Base-by-base conservation (phyloP, 2,113 vertebrate genomes). In the Urocolius indicus region DNA sequence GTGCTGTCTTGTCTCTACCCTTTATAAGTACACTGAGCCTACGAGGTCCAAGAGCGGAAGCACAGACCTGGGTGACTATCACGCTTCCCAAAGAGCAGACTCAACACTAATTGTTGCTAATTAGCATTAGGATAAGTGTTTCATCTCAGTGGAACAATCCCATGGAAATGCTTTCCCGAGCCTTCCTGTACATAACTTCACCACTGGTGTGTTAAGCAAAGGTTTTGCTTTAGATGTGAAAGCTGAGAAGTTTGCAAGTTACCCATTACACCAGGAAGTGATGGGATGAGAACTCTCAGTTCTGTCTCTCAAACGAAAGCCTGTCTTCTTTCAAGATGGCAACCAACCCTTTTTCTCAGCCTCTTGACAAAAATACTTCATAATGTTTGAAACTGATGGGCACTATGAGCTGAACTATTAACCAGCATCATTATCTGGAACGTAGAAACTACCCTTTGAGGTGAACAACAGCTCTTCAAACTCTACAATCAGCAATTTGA, bases 371-470 rank as follows among this genome's bases (percentile, higher is more conserved):
- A 62, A 85, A 48, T 14, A 68, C 57, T 67, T 77, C 17, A 84
- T 55, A 72, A 73, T 45, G 24, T 41, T 88, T 67, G 61, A 84
- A 75, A 93, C 38, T 26, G 61, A 77, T 58, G 65, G 11, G 73
- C 0, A 0, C 63, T 80, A 29, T 7, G 76, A 92, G 76, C 67
- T 88, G 86, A 80, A 73, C 88, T 92, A 90, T 90, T 86, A 92
- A 86, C 63, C 48, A 69, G n/a, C 72, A 74, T 45, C 57, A 82
- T 72, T 79, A 91, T 55, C 68, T 84, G 77, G 46, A 71, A 92
- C 62, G 81, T 87, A 63, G 48, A 74, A 86, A 62, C 68, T 65
- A n/a, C 32, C 24, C 87, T 94, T 86, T 91, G 84, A 91, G 87
- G 87, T 66, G 65, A 94, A 55, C 41, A 93, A 45, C 66, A 65